Conservation (phyloP, 2,797 vertebrate genomes). For the Myotis planiceps region DNA sequence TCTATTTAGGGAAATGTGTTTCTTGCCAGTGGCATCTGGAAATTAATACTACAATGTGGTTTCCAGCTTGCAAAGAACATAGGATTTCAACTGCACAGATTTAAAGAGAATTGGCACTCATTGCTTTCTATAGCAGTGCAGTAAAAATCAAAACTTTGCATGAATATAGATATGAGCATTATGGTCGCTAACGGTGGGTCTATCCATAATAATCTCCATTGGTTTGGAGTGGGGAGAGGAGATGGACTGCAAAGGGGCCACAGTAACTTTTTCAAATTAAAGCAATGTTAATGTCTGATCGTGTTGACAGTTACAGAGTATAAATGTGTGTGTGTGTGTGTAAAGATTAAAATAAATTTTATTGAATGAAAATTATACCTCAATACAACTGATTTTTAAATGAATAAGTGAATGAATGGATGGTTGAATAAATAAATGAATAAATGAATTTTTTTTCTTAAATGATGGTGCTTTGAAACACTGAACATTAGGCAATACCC, state of each 20-base stretch:
- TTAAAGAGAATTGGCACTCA: conserved; percentile 6
- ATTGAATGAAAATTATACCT: background rate
- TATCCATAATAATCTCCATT: background rate
- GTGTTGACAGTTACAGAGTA: background rate
- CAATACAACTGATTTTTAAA: background rate
- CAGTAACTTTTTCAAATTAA: background rate
- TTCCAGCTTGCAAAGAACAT: conserved; percentile 57
- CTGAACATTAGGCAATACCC: background rate
- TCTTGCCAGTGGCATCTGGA: conserved; percentile 73
- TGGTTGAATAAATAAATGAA: background rate
- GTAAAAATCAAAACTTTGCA: background rate
- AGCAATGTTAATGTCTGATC: background rate
- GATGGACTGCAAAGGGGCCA: background rate
- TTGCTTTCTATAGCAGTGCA: background rate
- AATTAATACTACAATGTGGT: conserved; percentile 71
- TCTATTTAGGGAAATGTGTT: conserved; percentile 57
- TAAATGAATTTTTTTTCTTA: background rate
- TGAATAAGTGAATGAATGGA: background rate
- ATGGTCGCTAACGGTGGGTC: background rate
- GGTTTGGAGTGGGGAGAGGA: background rate
- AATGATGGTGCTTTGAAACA: background rate
- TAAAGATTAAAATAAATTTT: background rate
- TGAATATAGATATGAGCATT: background rate
- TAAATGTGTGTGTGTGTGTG: background rate
- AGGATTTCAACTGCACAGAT: conserved; percentile 40